Conservation (phyloP, 2,888 invertebrate genomes). For the Euspilapteryx auroguttella region DNA sequence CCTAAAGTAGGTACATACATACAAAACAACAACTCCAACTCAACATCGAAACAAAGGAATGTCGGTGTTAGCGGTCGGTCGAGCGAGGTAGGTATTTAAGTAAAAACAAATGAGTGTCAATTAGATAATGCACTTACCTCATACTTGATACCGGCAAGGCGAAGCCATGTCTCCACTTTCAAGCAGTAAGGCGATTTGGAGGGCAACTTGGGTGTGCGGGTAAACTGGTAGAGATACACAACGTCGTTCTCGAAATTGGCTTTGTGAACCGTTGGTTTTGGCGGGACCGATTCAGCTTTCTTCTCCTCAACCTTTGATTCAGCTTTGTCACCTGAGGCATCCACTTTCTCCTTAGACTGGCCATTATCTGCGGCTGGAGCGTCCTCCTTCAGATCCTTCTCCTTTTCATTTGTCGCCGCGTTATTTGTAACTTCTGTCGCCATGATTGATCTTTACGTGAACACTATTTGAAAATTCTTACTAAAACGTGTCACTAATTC, state of each 20-base stretch:
- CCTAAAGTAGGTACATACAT: no score
- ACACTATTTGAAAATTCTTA: no score
- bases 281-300: slow-evolving; percentile 66
- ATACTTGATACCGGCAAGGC: slow-evolving; percentile 88
- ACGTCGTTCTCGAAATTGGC: slow-evolving; percentile 88
- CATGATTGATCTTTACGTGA: no score
- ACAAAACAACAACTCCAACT: no score
- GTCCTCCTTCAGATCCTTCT: slow-evolving; percentile 61
- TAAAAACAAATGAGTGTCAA: neutral
- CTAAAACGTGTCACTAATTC: no score
- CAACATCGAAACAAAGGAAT: slow-evolving; percentile 1
- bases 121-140: slow-evolving; percentile 73
- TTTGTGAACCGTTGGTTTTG: slow-evolving; percentile 84
- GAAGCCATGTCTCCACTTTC: slow-evolving; percentile 95
- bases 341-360: slow-evolving; percentile 33
- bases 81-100: neutral
- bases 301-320: slow-evolving; percentile 43
- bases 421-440: slow-evolving; percentile 77
- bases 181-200: slow-evolving; percentile 91
- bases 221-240: slow-evolving; percentile 93
- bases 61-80: no score
- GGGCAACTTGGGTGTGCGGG: slow-evolving; percentile 86
- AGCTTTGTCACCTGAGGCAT: slow-evolving; percentile 50
- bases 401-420: slow-evolving; percentile 65
- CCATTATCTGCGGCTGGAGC: slow-evolving; percentile 43